phyloP scores from a whole-genome alignment of 2,888 invertebrate genomes.

The Caenorhabditis sp. region DNA sequence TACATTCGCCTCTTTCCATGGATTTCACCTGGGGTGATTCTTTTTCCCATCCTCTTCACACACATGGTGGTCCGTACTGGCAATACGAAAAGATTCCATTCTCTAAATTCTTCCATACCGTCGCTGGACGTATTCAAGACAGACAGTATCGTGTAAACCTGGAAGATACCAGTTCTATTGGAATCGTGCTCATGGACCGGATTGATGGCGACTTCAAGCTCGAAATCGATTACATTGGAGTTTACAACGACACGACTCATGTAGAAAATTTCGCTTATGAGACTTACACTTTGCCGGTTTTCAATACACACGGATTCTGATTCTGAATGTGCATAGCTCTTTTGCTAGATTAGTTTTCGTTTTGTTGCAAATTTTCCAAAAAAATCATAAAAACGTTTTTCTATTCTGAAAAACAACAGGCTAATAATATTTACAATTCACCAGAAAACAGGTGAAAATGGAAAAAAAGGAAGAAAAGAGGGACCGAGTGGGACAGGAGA shows the following conservation, averaged over 20 bases:
- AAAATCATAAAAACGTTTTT: constrained; percentile 23
- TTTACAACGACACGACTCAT: constrained; percentile 90
- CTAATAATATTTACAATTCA: constrained; percentile 61
- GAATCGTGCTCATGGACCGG: constrained; percentile 90
- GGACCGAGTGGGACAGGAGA: constrained; percentile 44
- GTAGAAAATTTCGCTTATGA: constrained; percentile 95
- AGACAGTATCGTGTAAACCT: constrained; percentile 74
- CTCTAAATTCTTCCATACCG: constrained; percentile 80
- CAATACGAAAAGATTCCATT: constrained; percentile 88
- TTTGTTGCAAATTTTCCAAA: background rate
- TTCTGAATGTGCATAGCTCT: constrained; percentile 55
- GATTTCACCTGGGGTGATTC: constrained; percentile 94
- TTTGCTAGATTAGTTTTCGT: background rate
- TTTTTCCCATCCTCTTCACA: constrained; percentile 91
- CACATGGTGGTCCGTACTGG: constrained; percentile 97
- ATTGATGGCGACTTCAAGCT: constrained; percentile 91
- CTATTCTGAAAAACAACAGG: constrained; percentile 48
- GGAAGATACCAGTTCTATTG: constrained; percentile 89
- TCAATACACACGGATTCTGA: constrained; percentile 76
- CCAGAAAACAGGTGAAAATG: constrained; percentile 41
- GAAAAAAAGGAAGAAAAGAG: constrained; percentile 3
- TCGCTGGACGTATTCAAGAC: constrained; percentile 82
- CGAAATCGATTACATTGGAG: constrained; percentile 94
- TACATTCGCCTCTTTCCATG: constrained; percentile 89
- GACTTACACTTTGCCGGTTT: constrained; percentile 88